Percentiles rank a stretch among this genome's conserved stretches.
Evolutionary conservation across 2,113 vertebrate genomes (phyloP).

Genomic region (Mobula birostris): DNA sequence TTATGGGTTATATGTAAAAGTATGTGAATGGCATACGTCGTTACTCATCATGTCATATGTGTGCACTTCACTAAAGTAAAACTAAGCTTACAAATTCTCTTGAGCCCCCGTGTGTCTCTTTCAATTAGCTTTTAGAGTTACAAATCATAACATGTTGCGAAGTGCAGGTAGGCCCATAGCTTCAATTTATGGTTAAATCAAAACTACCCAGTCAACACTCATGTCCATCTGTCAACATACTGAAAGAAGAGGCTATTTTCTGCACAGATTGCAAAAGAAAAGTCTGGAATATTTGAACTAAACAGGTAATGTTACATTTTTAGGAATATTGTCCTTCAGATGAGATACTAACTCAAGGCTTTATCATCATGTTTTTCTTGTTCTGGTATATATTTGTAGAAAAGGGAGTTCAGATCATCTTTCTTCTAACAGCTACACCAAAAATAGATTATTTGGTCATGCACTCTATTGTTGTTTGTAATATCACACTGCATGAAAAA

Average conservation of each 20-base stretch:
- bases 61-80: too few species aligned
- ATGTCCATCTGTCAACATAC: neutral
- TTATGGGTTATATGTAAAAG: too few species aligned
- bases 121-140: too few species aligned
- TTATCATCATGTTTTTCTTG: neutral
- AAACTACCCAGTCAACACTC: neutral
- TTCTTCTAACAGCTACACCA: neutral
- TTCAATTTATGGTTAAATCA: neutral
- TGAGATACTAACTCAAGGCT: neutral
- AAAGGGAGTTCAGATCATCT: neutral
- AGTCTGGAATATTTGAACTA: neutral
- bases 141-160: too few species aligned
- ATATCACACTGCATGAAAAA: neutral
- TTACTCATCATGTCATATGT: too few species aligned
- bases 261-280: neutral
- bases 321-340: conserved; percentile 3
- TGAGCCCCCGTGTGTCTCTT: too few species aligned
- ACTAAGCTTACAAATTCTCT: too few species aligned
- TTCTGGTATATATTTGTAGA: neutral
- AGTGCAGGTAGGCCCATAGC: neutral
- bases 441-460: neutral
- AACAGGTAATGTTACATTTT: neutral
- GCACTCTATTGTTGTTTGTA: neutral
- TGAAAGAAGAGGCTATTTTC: neutral
- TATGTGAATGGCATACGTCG: too few species aligned